Evolutionary conservation across 1,140 invertebrate genomes (phyloP).

Genomic region (Tetragonula clypearis): DNA sequence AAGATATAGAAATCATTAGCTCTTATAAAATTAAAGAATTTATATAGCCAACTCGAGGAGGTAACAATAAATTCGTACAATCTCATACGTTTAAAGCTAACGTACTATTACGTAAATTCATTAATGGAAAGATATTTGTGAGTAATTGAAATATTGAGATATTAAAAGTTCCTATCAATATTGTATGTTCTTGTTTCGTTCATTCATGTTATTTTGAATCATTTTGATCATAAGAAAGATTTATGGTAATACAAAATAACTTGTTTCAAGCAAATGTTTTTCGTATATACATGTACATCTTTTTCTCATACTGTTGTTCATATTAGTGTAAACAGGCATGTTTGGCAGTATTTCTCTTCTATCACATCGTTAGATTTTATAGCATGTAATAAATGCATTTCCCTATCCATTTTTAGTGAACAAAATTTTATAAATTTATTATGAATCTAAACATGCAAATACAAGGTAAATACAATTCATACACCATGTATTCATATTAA

Average conservation of each 20-base stretch:
- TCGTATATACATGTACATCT: slow-evolving; percentile 27
- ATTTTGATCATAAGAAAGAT: background rate
- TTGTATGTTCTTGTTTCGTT: slow-evolving; percentile 28
- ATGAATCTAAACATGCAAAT: slow-evolving; percentile 30
- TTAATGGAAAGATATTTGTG: slow-evolving; percentile 7
- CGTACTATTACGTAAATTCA: background rate
- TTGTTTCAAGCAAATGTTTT: slow-evolving; percentile 15
- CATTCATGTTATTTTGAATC: background rate
- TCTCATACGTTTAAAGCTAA: slow-evolving; percentile 1
- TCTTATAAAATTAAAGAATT: background rate
- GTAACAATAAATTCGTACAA: slow-evolving; percentile 12
- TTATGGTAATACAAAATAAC: background rate
- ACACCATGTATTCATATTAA: background rate
- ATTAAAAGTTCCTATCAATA: slow-evolving; percentile 27
- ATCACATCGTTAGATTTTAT: slow-evolving; percentile 50
- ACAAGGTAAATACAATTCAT: slow-evolving; percentile 30
- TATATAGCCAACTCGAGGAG: slow-evolving; percentile 19
- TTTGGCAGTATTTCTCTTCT: slow-evolving; percentile 56
- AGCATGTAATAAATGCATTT: slow-evolving; percentile 59
- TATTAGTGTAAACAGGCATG: slow-evolving; percentile 66
- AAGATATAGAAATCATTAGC: slow-evolving; percentile 32
- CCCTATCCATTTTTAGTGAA: slow-evolving; percentile 38
- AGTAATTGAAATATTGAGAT: slow-evolving; percentile 14
- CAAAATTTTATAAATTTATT: slow-evolving; percentile 20
- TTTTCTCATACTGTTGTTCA: slow-evolving; percentile 36